These are phyloP conservation scores for Cepaea nemoralis DNA, from an alignment of 1,140 invertebrate species.

Conservation along the genomic window DNA sequence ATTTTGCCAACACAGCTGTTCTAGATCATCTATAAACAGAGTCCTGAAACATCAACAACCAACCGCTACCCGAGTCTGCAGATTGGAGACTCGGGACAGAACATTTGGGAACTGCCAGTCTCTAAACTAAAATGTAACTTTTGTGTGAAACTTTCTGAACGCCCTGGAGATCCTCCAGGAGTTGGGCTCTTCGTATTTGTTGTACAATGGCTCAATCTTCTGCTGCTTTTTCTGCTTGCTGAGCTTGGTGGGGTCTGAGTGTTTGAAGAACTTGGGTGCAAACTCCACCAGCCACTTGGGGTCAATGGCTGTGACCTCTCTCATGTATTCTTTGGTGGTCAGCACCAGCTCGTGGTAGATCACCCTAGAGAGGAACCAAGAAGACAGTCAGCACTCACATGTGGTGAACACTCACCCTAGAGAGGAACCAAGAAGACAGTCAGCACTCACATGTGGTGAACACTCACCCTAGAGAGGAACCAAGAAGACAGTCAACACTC, in stretches of 20 bases:
- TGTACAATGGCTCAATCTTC: slow-evolving; percentile 95
- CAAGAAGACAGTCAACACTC: too few relatives aligned
- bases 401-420: too few relatives aligned
- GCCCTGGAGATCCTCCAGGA: slow-evolving; percentile 96
- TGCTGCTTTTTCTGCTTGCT: slow-evolving; percentile 99
- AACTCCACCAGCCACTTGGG: slow-evolving; percentile 99
- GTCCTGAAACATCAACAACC: too few relatives aligned
- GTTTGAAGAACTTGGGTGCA: slow-evolving; percentile 98
- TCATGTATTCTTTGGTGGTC: slow-evolving; percentile 99
- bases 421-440: too few relatives aligned
- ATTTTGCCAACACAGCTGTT: too few relatives aligned
- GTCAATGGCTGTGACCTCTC: slow-evolving; percentile 98
- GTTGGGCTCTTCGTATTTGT: slow-evolving; percentile 99
- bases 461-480: too few relatives aligned
- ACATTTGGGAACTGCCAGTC: background rate
- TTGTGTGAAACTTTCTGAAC: slow-evolving; percentile 71
- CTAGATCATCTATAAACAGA: too few relatives aligned
- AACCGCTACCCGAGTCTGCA: too few relatives aligned
- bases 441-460: too few relatives aligned
- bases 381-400: too few relatives aligned
- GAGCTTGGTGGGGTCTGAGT: slow-evolving; percentile 98
- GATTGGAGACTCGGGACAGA: background rate
- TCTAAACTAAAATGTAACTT: slow-evolving; percentile 72
- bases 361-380: too few relatives aligned
- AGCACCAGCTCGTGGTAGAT: slow-evolving; percentile 99